Conservation (phyloP, 2,113 vertebrate species). For the Gymnorhina tibicen region DNA sequence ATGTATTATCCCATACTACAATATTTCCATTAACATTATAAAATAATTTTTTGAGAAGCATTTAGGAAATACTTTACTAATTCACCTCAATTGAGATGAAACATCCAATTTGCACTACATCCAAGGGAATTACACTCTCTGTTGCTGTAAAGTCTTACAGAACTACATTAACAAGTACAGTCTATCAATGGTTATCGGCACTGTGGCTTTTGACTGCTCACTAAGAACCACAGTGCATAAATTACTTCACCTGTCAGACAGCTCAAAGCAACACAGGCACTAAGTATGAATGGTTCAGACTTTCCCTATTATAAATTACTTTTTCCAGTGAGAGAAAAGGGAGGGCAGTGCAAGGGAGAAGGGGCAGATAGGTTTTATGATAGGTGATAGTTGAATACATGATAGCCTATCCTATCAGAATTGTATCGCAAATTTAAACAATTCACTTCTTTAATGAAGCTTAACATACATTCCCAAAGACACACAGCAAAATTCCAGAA, state of each 20-base stretch:
- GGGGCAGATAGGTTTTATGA: not conserved
- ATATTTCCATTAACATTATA: slow-evolving; percentile 15
- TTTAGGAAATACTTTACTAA: slow-evolving; percentile 37
- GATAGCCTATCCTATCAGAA: no score
- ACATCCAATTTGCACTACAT: slow-evolving; percentile 31
- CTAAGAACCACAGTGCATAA: slow-evolving; percentile 44
- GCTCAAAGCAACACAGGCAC: slow-evolving; percentile 38
- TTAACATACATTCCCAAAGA: not conserved
- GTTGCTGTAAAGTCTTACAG: slow-evolving; percentile 2
- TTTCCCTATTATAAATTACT: not conserved
- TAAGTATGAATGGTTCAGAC: slow-evolving; percentile 2
- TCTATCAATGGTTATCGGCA: slow-evolving; percentile 49
- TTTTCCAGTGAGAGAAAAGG: not conserved
- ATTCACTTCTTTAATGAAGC: not conserved
- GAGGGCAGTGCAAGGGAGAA: not conserved
- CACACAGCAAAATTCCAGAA: not conserved
- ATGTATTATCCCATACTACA: slow-evolving; percentile 7
- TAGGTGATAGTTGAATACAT: no score
- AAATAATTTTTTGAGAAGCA: slow-evolving; percentile 24
- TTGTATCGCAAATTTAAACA: not conserved
- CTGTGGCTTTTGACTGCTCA: slow-evolving; percentile 54
- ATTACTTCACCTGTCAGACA: slow-evolving; percentile 52
- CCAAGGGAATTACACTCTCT: slow-evolving; percentile 12
- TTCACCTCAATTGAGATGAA: slow-evolving; percentile 37
- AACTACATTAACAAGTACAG: slow-evolving; percentile 47